phyloP scores from a whole-genome alignment of 1,140 invertebrate species.

The Heliconius himera region DNA sequence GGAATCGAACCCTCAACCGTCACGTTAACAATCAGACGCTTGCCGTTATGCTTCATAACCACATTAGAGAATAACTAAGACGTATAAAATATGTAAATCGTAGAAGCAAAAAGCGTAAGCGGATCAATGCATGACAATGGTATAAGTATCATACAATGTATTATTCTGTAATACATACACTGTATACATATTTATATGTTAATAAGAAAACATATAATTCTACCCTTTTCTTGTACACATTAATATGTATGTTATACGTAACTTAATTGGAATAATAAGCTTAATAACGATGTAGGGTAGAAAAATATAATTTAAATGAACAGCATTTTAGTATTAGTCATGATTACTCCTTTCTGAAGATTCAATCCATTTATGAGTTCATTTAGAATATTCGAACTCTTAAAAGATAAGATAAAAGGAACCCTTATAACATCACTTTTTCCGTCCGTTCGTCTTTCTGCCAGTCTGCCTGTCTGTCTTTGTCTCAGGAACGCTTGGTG shows the following conservation, averaged over 20 bases:
- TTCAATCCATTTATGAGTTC: too few relatives aligned
- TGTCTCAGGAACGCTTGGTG: too few relatives aligned
- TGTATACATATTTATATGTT: conserved; percentile 35
- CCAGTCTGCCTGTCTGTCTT: too few relatives aligned
- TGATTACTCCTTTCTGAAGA: too few relatives aligned
- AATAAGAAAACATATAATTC: conserved; percentile 17
- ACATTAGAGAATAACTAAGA: not conserved
- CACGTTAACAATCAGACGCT: too few relatives aligned
- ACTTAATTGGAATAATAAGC: not conserved
- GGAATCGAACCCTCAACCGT: too few relatives aligned
- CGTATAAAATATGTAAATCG: not conserved
- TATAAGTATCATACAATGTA: conserved; percentile 29
- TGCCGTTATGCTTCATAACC: too few relatives aligned
- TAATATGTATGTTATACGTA: not conserved
- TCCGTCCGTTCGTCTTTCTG: too few relatives aligned
- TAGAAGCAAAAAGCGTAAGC: conserved; percentile 4
- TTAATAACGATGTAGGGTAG: not conserved
- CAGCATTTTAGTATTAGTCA: too few relatives aligned
- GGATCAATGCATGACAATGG: conserved; percentile 26
- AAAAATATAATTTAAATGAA: not conserved
- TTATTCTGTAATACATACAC: not conserved
- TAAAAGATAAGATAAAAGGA: too few relatives aligned
- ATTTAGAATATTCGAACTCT: too few relatives aligned
- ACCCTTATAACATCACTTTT: too few relatives aligned
- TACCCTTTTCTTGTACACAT: not conserved